These are phyloP conservation scores for Gallinago solitaria DNA, from an alignment of 2,797 vertebrate species.

Conservation along the genomic window DNA sequence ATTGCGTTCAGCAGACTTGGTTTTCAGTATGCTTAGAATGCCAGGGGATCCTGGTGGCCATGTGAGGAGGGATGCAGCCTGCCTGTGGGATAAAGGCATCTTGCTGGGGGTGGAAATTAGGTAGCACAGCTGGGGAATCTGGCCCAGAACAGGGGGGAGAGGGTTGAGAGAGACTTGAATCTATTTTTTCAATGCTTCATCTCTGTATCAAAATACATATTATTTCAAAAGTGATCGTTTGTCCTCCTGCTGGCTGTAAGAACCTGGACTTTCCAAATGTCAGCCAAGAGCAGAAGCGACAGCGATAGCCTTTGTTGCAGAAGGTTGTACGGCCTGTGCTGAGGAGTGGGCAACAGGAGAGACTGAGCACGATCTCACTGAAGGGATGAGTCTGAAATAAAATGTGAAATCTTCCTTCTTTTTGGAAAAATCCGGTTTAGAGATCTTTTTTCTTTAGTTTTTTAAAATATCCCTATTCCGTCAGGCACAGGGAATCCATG, in stretches of 20 bases:
- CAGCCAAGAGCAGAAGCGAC: neutral
- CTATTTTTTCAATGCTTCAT: neutral
- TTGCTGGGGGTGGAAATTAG: neutral
- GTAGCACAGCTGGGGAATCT: neutral
- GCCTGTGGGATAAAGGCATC: neutral
- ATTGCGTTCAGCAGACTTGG: neutral
- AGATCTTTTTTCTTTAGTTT: neutral
- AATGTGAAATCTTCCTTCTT: neutral
- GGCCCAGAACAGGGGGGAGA: neutral
- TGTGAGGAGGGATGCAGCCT: neutral
- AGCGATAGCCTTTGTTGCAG: neutral
- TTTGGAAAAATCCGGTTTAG: slow-evolving; percentile 10
- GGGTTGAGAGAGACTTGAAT: neutral
- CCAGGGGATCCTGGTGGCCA: neutral
- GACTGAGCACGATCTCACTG: neutral
- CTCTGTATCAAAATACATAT: neutral
- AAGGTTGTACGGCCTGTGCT: neutral
- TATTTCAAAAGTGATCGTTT: neutral
- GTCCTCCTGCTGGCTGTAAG: neutral
- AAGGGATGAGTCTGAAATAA: slow-evolving; percentile 29
- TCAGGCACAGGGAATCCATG: neutral
- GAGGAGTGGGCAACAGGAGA: neutral
- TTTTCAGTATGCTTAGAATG: neutral
- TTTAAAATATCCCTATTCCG: neutral
- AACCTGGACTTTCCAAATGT: rapidly evolving